Conservation (phyloP, 2,113 vertebrate species). For the Casuarius casuarius region DNA sequence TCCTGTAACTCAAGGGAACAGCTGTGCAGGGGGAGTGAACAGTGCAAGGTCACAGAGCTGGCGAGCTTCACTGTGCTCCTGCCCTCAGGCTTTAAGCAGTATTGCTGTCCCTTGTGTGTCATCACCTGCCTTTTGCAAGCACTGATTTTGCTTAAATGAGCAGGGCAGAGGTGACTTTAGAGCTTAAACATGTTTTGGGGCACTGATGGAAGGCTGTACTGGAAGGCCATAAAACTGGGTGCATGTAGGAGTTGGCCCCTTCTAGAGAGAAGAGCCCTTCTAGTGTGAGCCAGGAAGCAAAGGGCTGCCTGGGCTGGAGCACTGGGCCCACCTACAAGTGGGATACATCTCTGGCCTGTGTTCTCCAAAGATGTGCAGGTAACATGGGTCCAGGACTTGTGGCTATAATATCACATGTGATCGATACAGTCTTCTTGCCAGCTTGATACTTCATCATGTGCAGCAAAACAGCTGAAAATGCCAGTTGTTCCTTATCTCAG, state of each 20-base stretch:
- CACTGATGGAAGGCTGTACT: not conserved
- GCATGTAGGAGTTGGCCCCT: not conserved
- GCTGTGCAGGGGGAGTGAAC: not conserved
- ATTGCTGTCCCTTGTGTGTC: fast-evolving
- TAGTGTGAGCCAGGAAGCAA: not conserved
- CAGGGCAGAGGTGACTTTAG: not conserved
- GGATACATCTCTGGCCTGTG: fast-evolving
- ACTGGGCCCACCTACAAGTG: not conserved
- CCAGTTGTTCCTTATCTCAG: not conserved
- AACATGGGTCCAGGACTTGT: not conserved
- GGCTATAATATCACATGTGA: not conserved
- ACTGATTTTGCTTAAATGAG: not conserved
- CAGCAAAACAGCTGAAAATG: not conserved
- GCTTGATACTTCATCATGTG: not conserved
- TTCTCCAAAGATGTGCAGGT: not conserved
- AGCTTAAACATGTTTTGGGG: not conserved
- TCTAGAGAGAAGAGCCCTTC: not conserved
- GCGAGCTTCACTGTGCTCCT: not conserved
- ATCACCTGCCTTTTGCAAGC: not conserved
- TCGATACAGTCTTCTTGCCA: not conserved
- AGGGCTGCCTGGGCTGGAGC: not conserved
- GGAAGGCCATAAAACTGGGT: not conserved
- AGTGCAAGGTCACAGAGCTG: not conserved
- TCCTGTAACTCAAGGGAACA: not conserved
- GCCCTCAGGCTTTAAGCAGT: not conserved